Conservation (phyloP, 2,113 vertebrate genomes). For the Scalopus aquaticus region DNA sequence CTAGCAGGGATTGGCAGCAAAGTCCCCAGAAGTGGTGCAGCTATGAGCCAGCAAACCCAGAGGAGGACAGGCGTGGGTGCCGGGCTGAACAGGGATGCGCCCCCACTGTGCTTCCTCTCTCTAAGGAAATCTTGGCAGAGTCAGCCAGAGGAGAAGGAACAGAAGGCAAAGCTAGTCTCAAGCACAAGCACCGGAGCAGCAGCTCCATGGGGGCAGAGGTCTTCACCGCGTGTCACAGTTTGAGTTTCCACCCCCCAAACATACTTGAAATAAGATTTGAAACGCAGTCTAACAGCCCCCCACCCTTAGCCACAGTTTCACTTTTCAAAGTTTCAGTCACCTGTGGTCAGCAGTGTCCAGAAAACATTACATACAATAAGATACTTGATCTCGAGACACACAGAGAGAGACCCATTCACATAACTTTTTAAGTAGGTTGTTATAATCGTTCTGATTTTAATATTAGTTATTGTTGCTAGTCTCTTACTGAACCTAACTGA, state of each 20-base stretch:
- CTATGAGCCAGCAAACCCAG: neutral
- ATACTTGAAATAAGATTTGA: neutral
- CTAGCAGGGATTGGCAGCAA: fast-evolving
- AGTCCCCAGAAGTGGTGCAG: neutral
- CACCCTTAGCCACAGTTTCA: no score
- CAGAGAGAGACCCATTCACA: no score
- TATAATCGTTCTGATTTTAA: no score
- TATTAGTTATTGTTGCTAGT: no score
- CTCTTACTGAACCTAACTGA: no score
- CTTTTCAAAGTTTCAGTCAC: no score
- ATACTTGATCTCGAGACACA: no score
- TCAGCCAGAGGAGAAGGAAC: neutral
- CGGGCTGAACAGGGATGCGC: neutral
- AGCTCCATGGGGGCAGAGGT: neutral
- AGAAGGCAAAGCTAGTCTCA: neutral
- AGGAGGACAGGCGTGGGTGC: neutral
- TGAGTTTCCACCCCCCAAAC: neutral
- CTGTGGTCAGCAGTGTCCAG: no score
- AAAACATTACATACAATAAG: no score
- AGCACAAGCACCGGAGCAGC: no score
- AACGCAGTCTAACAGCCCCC: neutral
- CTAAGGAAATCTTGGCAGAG: neutral
- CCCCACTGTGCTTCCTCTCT: no score
- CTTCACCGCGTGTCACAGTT: neutral
- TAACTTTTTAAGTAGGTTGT: no score